Evolutionary conservation across 2,113 vertebrate genomes (phyloP).

Genomic region (Poecilia latipinna): DNA sequence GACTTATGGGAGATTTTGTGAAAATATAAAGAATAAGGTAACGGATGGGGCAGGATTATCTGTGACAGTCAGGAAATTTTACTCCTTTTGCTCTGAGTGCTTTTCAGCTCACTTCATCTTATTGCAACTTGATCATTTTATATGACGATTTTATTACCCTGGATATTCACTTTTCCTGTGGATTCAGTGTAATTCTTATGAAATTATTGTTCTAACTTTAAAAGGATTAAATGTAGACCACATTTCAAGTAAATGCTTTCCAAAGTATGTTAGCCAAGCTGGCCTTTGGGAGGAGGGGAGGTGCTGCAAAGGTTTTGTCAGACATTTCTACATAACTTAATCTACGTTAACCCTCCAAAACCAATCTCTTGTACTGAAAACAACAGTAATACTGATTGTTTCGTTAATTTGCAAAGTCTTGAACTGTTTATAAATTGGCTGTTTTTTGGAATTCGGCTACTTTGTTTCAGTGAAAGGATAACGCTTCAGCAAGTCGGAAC

Average conservation of each 20-base stretch:
- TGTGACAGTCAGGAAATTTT: slow-evolving; percentile 40
- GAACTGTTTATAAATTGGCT: neutral
- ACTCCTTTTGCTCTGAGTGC: slow-evolving; percentile 46
- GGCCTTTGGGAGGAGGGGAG: neutral
- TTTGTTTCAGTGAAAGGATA: neutral
- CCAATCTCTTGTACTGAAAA: neutral
- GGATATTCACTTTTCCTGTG: neutral
- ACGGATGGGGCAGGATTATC: slow-evolving; percentile 35
- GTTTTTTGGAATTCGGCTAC: neutral
- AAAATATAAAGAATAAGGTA: slow-evolving; percentile 45
- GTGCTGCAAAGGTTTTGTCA: neutral
- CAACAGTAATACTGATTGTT: neutral
- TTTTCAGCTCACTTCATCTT: slow-evolving; percentile 48
- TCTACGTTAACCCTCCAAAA: neutral
- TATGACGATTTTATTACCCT: neutral
- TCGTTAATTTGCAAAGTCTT: neutral
- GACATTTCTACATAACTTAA: neutral
- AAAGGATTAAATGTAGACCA: neutral
- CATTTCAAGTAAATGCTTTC: neutral
- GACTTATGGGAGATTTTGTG: slow-evolving; percentile 50
- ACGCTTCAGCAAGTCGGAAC: neutral
- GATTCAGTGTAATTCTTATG: slow-evolving; percentile 1
- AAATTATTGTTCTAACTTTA: neutral
- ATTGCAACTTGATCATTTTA: neutral
- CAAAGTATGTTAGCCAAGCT: neutral